phyloP scores from a whole-genome alignment of 2,888 invertebrate genomes.

The Heliconius ismenius region DNA sequence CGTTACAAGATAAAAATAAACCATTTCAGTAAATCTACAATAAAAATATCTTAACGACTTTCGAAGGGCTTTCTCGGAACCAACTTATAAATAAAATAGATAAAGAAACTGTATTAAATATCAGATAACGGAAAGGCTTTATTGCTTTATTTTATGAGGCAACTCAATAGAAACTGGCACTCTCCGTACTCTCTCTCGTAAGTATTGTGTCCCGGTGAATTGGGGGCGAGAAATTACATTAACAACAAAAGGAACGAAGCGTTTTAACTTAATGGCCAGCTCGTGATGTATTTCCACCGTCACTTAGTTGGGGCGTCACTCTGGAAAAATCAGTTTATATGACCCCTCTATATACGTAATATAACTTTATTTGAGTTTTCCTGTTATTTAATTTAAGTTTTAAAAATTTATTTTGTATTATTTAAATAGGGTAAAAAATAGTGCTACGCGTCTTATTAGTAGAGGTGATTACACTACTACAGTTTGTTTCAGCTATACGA shows the following conservation, averaged over 20 bases:
- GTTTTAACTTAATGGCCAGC: conserved; percentile 48
- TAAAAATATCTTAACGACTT: conserved; percentile 13
- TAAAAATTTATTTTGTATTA: not conserved
- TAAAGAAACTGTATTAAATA: conserved; percentile 19
- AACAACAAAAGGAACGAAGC: conserved; percentile 49
- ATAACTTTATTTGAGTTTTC: not conserved
- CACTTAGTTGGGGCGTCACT: conserved; percentile 45
- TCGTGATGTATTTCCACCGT: conserved; percentile 45
- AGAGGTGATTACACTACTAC: too few relatives aligned
- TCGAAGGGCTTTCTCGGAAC: conserved; percentile 9
- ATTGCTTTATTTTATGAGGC: conserved; percentile 19
- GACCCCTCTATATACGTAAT: conserved; percentile 11
- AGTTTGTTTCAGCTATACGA: too few relatives aligned
- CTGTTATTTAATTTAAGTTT: not conserved
- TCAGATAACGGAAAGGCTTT: conserved; percentile 4
- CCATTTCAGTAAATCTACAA: not conserved
- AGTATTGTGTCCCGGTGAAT: conserved; percentile 33
- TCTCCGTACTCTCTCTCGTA: conserved; percentile 21
- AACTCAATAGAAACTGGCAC: conserved; percentile 25
- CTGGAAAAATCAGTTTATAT: conserved; percentile 31
- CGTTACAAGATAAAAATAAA: not conserved
- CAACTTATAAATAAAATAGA: conserved; percentile 14
- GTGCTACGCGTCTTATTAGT: too few relatives aligned
- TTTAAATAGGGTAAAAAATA: too few relatives aligned
- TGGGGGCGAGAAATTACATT: conserved; percentile 49